phyloP scores from a whole-genome alignment of 2,797 vertebrate species.

The Prunella strophiata region DNA sequence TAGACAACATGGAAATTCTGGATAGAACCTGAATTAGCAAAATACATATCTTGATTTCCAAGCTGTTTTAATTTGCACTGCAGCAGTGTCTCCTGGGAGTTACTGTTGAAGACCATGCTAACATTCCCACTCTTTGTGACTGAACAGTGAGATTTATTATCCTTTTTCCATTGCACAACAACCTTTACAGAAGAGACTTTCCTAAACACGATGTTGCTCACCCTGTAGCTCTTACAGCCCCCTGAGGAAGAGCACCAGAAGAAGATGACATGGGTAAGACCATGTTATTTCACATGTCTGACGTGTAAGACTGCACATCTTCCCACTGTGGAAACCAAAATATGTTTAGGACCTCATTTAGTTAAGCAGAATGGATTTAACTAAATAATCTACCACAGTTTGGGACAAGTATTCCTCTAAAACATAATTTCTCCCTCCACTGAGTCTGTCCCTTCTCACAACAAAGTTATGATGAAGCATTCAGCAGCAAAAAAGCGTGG shows the following conservation, averaged over 20 bases:
- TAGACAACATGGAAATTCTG: background rate
- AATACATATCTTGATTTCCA: background rate
- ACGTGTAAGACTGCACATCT: too few species aligned
- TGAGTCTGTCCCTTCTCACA: background rate
- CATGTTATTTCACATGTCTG: background rate
- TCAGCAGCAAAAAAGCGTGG: background rate
- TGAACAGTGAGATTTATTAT: background rate
- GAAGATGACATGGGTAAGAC: background rate
- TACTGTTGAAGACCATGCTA: background rate
- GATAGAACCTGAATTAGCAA: background rate
- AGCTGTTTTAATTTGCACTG: background rate
- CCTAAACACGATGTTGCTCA: background rate
- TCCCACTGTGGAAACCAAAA: background rate
- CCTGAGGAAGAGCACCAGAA: background rate
- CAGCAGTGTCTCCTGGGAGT: background rate
- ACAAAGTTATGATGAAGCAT: slow-evolving; percentile 4
- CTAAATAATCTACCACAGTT: background rate
- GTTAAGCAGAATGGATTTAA: background rate
- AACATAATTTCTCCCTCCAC: background rate
- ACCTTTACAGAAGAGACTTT: background rate
- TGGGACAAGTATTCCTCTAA: background rate
- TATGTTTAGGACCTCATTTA: background rate
- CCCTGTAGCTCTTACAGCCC: background rate
- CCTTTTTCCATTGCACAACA: background rate
- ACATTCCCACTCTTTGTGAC: background rate